These are phyloP conservation scores for Agriopis leucophaearia DNA, from an alignment of 2,888 invertebrate species.

Conservation along the genomic window DNA sequence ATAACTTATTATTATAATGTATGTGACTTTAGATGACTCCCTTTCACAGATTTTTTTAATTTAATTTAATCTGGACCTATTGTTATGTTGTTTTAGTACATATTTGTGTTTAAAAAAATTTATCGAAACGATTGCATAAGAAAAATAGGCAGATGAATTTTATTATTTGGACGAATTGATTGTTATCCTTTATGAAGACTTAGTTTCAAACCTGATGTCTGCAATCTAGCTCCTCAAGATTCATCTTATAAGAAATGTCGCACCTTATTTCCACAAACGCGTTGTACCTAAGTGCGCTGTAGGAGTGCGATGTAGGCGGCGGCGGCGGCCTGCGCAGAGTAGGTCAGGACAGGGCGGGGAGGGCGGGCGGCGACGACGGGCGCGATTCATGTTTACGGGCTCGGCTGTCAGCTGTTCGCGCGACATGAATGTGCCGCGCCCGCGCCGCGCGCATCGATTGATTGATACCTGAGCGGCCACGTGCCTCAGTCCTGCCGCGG, in stretches of 20 bases:
- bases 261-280: conserved; percentile 25
- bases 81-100: too few relatives aligned
- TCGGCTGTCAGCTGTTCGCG: conserved; percentile 83
- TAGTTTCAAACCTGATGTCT: too few relatives aligned
- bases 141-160: too few relatives aligned
- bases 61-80: too few relatives aligned
- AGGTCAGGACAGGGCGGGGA: conserved; percentile 55
- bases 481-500: conserved; percentile 73
- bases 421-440: conserved; percentile 81
- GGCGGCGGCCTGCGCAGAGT: conserved; percentile 57
- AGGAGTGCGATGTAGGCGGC: conserved; percentile 13
- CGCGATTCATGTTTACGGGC: conserved; percentile 84
- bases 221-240: not conserved
- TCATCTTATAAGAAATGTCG: conserved; percentile 23
- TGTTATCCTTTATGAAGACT: not conserved
- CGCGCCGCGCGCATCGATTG: conserved; percentile 79
- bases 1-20: too few relatives aligned
- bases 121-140: not conserved
- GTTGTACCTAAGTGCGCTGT: conserved; percentile 16
- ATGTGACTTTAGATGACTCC: too few relatives aligned
- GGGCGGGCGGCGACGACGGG: conserved; percentile 48
- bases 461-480: conserved; percentile 76
- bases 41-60: too few relatives aligned
- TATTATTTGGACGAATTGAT: not conserved
- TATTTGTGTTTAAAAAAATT: too few relatives aligned